Evolutionary conservation across 23 tunicate genomes (phyloP), one percentile per base, ranked within the genome.

Genomic region (Styela plicata): DNA sequence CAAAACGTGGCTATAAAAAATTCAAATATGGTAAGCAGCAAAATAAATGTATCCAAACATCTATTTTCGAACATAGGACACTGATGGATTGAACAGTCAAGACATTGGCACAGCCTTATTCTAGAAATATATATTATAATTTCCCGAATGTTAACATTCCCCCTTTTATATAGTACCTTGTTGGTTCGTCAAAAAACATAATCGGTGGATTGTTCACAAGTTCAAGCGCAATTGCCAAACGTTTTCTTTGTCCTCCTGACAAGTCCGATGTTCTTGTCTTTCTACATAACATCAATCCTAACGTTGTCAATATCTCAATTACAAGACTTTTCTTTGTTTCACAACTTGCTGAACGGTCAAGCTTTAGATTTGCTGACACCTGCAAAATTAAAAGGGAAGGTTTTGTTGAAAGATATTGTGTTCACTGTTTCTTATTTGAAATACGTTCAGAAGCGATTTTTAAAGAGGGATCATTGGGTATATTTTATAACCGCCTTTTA

Each of bases 141-240:
- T 62, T 62, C n/a, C 65, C 0, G 0, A 62, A 62, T 62, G 65
- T 0, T 23, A 22, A 22, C n/a, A 21, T 62, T 62, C n/a, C 65
- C 65, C 0, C n/a, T 62, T 62, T 62, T 23, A 0, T 21, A 67
- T 16, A 27, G 30, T 27, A 93, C 98, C 98, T 93, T 16, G 99
- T 96, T 52, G 99, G 99, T 79, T 96, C 99, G 69, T 96, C 99
- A 37, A 96, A 96, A 63, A 96, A 91, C 99, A 96, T 96, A 30
- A 96, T 93, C 33, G 99, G 99, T 0, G 99, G 99, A 69, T 96
- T 96, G 69, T 91, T 96, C 33, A 92, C 89, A 21, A 96, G 86
- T 78, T 96, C 99, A 52, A 90, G 80, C 13, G 97, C 96, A 70
- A 96, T 96, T 0, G 99, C 99, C 33, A 96, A 84, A 53, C 99